phyloP scores from a whole-genome alignment of 2,888 invertebrate genomes.

The Lepidocyrtinus sp. region DNA sequence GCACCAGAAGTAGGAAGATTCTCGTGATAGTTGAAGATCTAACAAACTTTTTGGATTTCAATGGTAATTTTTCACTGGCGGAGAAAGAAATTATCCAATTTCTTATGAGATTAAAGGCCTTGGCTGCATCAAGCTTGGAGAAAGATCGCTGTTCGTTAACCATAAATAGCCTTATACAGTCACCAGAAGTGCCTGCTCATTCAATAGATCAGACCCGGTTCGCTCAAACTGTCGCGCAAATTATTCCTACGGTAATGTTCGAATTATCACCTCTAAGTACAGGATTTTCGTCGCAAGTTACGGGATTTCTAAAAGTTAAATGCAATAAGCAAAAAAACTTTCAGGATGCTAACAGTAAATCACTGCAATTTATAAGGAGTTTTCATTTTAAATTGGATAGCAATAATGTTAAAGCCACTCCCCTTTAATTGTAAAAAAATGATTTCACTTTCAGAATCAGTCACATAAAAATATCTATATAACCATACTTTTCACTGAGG shows the following conservation, averaged over 20 bases:
- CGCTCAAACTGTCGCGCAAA: slow-evolving; percentile 12
- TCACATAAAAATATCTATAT: too few species aligned
- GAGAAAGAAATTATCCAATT: slow-evolving; percentile 27
- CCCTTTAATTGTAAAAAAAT: slow-evolving; percentile 29
- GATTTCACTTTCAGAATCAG: too few species aligned
- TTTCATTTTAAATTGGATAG: slow-evolving; percentile 48
- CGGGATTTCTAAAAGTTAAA: slow-evolving; percentile 39
- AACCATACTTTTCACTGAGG: too few species aligned
- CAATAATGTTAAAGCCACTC: slow-evolving; percentile 27
- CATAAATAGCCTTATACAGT: slow-evolving; percentile 22
- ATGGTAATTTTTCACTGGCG: neutral
- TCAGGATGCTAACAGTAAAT: neutral
- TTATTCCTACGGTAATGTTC: slow-evolving; percentile 22
- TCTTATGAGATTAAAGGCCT: slow-evolving; percentile 25
- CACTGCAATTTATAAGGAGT: slow-evolving; percentile 21
- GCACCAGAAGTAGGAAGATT: slow-evolving; percentile 9
- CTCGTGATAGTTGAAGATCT: slow-evolving; percentile 39
- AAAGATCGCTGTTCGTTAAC: slow-evolving; percentile 8
- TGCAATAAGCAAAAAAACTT: neutral
- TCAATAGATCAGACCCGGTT: slow-evolving; percentile 22
- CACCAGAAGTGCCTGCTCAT: slow-evolving; percentile 17
- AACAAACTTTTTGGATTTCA: slow-evolving; percentile 22
- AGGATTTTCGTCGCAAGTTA: slow-evolving; percentile 41
- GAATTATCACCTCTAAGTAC: slow-evolving; percentile 38
- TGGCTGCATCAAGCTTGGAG: slow-evolving; percentile 20